Evolutionary conservation across 2,888 invertebrate genomes (phyloP).

Genomic region (Brachyptera putata): DNA sequence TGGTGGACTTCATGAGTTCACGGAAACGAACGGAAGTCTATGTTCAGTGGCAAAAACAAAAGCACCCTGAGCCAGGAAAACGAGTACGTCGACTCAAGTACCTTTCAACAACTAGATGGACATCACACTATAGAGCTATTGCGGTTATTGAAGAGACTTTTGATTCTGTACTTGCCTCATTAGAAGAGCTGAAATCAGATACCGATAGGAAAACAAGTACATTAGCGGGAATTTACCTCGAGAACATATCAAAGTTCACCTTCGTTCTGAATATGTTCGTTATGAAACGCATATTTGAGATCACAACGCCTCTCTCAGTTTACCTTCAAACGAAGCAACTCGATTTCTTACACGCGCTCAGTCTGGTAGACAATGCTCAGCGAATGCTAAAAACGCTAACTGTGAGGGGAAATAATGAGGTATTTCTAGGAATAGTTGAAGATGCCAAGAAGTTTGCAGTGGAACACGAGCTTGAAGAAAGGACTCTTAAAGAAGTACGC

Average conservation of each 20-base stretch:
- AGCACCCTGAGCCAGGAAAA: not conserved
- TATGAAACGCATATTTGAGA: not conserved
- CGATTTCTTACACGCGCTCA: not conserved
- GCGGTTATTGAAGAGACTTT: not conserved
- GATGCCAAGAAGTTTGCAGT: not conserved
- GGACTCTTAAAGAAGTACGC: not conserved
- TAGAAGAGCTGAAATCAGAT: not conserved
- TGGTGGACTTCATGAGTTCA: not conserved
- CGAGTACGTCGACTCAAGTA: not conserved
- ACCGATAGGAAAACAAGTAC: not conserved
- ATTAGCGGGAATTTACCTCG: not conserved
- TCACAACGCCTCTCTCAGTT: not conserved
- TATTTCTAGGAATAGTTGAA: not conserved
- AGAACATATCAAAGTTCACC: not conserved
- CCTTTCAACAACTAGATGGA: not conserved
- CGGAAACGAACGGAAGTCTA: not conserved
- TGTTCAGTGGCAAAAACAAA: not conserved
- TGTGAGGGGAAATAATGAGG: not conserved
- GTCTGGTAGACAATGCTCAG: not conserved
- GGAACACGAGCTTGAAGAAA: not conserved
- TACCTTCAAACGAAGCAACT: not conserved
- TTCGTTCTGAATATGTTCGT: not conserved
- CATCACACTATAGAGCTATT: not conserved
- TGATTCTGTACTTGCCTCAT: not conserved
- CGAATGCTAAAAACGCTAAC: not conserved